A percentile compares a stretch with the other conserved stretches of the same genome.
phyloP scores from a whole-genome alignment of 1,140 invertebrate species.

The Zaprionus africanus region DNA sequence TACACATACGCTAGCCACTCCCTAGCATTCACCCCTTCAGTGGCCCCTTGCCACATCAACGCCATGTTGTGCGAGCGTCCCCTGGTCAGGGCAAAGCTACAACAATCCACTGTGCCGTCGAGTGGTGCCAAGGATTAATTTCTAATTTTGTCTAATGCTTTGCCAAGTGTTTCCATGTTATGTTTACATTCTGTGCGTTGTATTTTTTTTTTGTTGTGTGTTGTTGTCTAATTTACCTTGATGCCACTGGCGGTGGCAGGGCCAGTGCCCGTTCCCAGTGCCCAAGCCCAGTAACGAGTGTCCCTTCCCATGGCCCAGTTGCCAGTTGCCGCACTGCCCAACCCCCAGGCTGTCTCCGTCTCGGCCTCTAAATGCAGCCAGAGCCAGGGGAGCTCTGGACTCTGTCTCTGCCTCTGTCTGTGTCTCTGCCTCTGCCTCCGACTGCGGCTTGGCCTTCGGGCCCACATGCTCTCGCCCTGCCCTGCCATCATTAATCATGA shows the following conservation, averaged over 20 bases:
- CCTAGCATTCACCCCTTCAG: constrained; percentile 13
- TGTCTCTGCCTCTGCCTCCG: constrained; percentile 22
- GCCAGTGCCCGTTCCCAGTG: constrained; percentile 10
- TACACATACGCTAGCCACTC: constrained; percentile 22
- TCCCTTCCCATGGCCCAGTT: constrained; percentile 56
- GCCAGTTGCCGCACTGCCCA: constrained; percentile 44
- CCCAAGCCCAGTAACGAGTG: constrained; percentile 34
- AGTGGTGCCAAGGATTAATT: constrained; percentile 52
- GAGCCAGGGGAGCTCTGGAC: constrained; percentile 19
- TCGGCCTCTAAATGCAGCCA: constrained; percentile 45
- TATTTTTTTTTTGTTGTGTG: constrained; percentile 25
- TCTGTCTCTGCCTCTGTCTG: neutral
- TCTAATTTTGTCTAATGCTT: constrained; percentile 55
- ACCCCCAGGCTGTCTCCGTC: constrained; percentile 47
- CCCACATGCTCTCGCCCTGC: constrained; percentile 74
- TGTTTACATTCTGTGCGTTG: constrained; percentile 46
- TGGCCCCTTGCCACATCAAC: neutral
- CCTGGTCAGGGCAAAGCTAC: constrained; percentile 28
- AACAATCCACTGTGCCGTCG: constrained; percentile 23
- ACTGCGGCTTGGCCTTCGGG: constrained; percentile 52
- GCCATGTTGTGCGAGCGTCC: constrained; percentile 23
- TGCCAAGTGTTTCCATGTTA: constrained; percentile 48
- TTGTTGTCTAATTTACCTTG: constrained; percentile 57
- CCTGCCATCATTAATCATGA: constrained; percentile 79
- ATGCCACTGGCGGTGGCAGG: constrained; percentile 25